Evolutionary conservation across 2,797 vertebrate species (phyloP), one percentile per base, ranked within the genome.

Genomic region (Sebastes jordani): DNA sequence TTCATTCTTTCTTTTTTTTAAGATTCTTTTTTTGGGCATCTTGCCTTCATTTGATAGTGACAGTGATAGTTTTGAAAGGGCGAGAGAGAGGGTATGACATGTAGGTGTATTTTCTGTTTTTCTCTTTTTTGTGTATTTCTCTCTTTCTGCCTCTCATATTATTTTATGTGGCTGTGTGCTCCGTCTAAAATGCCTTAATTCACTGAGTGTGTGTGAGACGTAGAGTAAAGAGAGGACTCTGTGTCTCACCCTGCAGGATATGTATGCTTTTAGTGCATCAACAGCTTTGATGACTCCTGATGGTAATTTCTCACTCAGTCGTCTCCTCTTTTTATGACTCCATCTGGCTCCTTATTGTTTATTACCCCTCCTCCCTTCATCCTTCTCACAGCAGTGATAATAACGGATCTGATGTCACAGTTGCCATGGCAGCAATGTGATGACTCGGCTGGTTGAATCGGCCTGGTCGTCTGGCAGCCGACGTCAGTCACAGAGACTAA

Each of bases 391-490:
- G 81, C 78, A 77, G 72, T 54, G 22, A 79, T 83, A 79, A 82
- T 83, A 83, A 81, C 71, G 61, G 67, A 81, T 80, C 58, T 92
- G 87, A 93, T 90, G 88, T 89, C 82, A 89, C 61, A 0, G 88
- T 92, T 91, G 81, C 90, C 84, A 90, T 90, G 89, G 88, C 76
- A 90, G 55, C 81, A 2, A 4, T 63, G 71, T n/a, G 62, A 87
- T 83, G 85, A 84, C 76, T 81, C 4, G 63, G 56, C 78, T 54
- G 58, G 27, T 34, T 52, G 63, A 73, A 29, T 60, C 7, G 20
- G 61, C 23, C 55, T 11, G 80, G 49, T 76, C 4, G 36, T 84
- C 42, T 58, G 10, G 66, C 63, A 34, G 63, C 49, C 13, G 62
- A 82, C 59, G 75, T 77, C 46, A 75, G 30, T 67, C 42, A 38